Evolutionary conservation across 2,113 vertebrate genomes (phyloP), one percentile per base, ranked within the genome.

Genomic region (Cyanoliseus patagonus): DNA sequence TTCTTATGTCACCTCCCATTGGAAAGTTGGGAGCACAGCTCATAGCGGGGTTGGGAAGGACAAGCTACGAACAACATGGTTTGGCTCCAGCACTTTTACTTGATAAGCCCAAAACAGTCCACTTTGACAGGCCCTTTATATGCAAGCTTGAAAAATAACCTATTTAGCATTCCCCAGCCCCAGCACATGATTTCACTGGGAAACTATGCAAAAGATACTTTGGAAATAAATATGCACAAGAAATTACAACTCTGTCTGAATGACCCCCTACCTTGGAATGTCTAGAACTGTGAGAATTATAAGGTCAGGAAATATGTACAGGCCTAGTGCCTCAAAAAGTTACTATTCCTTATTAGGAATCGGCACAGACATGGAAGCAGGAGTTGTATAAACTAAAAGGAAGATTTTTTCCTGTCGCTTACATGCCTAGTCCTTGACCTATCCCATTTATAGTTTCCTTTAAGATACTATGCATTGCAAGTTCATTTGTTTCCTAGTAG

Each of bases 121-220:
- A 81, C 92, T 98, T 95, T 97, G 98, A 98, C 97, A 94, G 88
- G 87, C 95, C 97, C 98, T 98, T 98, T 97, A 95, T 97, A 98
- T 77, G 96, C 94, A 95, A 96, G 96, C 97, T 98, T 98, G 97
- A 98, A 98, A 97, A 98, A 98, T 98, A 98, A 97, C 98, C 97
- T 97, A 97, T 98, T 98, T 98, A 98, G 97, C 98, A 97, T 97
- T 97, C 96, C 96, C 96, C 94, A 97, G 96, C 92, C 83, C 96
- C 84, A 90, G 95, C 85, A 94, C 97, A 94, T 98, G 98, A 98
- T 97, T 98, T 99, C 98, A 99, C 90, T 98, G 98, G 98, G 99
- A 99, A 99, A 99, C 98, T 99, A 99, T 99, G 98, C 98, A 95
- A 98, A 98, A 98, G 98, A 98, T 98, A 98, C 98, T 98, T 98